Conservation (phyloP, 2,797 vertebrate genomes). For the Myotis vivesi region DNA sequence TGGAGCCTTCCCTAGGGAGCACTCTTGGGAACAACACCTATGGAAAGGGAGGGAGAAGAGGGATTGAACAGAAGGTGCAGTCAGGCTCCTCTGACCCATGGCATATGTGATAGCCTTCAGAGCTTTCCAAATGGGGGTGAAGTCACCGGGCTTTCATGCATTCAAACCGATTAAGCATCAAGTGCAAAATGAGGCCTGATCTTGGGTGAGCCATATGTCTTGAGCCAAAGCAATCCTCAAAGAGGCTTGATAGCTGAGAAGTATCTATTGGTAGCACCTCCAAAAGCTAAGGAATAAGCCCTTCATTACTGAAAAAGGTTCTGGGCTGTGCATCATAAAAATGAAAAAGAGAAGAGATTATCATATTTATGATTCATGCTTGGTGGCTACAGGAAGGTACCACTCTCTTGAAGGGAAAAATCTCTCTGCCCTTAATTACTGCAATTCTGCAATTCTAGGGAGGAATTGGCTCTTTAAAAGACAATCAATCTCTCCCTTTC, state of each 20-base stretch:
- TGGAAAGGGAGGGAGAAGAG: background rate
- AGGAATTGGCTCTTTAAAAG: background rate
- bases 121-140: background rate
- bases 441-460: background rate
- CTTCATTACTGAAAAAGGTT: background rate
- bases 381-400: background rate
- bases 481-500: background rate
- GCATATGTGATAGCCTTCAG: background rate
- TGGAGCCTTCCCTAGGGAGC: too few relatives aligned
- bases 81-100: background rate
- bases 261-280: background rate
- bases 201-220: background rate
- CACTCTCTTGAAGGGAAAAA: background rate
- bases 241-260: background rate
- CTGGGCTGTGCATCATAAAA: background rate
- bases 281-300: background rate
- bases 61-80: background rate
- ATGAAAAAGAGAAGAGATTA: background rate
- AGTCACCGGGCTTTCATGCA: background rate
- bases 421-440: background rate
- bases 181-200: background rate
- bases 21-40: background rate
- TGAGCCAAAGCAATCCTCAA: background rate
- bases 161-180: background rate
- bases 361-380: background rate